Evolutionary conservation across 2,797 vertebrate genomes (phyloP).

Genomic region (Onychomys torridus): DNA sequence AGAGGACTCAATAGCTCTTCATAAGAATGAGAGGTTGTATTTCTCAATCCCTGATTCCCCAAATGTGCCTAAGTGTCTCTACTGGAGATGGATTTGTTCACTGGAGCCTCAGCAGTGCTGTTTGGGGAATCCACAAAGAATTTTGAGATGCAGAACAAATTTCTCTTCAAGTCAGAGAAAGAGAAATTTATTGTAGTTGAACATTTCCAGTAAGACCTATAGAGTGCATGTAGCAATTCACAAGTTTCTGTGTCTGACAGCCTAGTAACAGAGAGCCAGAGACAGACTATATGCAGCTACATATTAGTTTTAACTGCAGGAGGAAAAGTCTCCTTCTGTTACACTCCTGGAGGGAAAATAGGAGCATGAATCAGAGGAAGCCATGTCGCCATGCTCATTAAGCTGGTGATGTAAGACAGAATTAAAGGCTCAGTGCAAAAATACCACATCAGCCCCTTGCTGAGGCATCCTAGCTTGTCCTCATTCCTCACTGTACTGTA

Average conservation of each 20-base stretch:
- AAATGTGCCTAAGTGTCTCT: not conserved
- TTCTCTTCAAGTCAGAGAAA: constrained; percentile 12
- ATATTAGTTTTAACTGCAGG: not conserved
- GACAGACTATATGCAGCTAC: not conserved
- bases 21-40: not conserved
- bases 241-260: not conserved
- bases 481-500: not conserved
- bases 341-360: not conserved
- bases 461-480: not conserved
- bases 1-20: not conserved
- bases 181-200: not conserved
- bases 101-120: not conserved
- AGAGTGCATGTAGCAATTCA: not conserved
- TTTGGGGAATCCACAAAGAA: not conserved
- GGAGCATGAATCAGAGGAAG: not conserved
- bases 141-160: constrained; percentile 38
- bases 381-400: not conserved
- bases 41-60: not conserved
- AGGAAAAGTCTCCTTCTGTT: not conserved
- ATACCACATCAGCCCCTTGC: not conserved
- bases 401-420: not conserved
- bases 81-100: not conserved
- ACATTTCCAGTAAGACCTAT: not conserved
- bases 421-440: not conserved
- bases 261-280: not conserved